Evolutionary conservation across 2,888 invertebrate species (phyloP), one percentile per base, ranked within the genome.

Genomic region (Diploptera punctata): DNA sequence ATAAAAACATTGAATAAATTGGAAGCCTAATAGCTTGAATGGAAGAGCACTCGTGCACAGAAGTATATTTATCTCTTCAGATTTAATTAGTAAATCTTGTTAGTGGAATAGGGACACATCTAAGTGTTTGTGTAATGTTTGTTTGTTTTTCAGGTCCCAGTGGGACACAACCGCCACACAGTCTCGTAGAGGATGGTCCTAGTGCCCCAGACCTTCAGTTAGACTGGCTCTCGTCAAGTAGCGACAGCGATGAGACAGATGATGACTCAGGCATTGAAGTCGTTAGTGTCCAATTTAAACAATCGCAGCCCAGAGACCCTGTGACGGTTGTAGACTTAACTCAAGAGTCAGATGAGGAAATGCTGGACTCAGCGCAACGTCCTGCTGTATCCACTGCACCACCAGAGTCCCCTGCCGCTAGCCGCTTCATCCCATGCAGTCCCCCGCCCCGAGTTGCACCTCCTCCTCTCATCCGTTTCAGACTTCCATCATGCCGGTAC

Each of bases 201-300:
- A 85, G 86, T 3, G 90, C 91, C 7, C 93, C 93, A 0, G 93
- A 93, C 81, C 83, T 93, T 72, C 93, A 93, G 81, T 82, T 93
- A 54, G 92, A 93, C 81, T 93, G 93, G 90, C 86, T 91, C 0
- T 80, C 82, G 1, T 88, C 88, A 0, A 86, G 86, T 75, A 88
- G 88, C 7, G 86, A 86, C 76, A 84, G 84, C 70, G 86, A 86
- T 76, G 88, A 88, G 67, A 85, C 84, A 47, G 86, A 86, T 74
- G 90, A 90, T 78, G 91, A 83, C 76, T 83, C 83, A 76, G 84
- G 84, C 70, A 82, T 85, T 68, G 84, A 85, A 77, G 83, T 84
- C 54, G 81, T 84, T 38, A 79, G 80, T 73, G 80, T 77, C 71
- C 81, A 77, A 79, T 80, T 79, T 79, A 72, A 68, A 19, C 74